These are phyloP conservation scores for Ypsolopha sequella DNA, from an alignment of 2,888 invertebrate species.

Conservation along the genomic window DNA sequence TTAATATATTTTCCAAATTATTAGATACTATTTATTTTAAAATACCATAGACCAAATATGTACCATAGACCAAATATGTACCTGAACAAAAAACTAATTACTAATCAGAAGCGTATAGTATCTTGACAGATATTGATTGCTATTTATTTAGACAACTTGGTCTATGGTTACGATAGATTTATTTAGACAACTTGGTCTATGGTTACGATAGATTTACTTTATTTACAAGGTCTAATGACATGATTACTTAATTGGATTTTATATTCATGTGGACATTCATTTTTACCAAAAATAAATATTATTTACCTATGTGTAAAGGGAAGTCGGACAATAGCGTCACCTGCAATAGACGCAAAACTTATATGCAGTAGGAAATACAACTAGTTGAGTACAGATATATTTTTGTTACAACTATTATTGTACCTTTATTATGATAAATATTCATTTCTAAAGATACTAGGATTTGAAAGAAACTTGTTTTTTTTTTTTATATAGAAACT, in stretches of 20 bases:
- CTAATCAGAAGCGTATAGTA: too few relatives aligned
- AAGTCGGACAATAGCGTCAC: constrained; percentile 32
- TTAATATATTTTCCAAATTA: constrained; percentile 6
- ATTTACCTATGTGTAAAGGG: constrained; percentile 19
- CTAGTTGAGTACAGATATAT: constrained; percentile 48
- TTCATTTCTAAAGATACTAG: constrained; percentile 4
- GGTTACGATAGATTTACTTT: background rate
- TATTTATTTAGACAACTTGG: too few relatives aligned
- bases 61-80: too few relatives aligned
- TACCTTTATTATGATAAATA: background rate
- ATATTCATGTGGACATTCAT: constrained; percentile 47
- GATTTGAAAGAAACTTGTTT: background rate
- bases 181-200: background rate
- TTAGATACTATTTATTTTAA: background rate
- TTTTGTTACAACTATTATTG: constrained; percentile 48
- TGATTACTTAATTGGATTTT: constrained; percentile 38
- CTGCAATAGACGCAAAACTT: constrained; percentile 16
- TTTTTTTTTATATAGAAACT: background rate
- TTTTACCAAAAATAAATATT: constrained; percentile 49
- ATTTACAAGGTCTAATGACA: constrained; percentile 24
- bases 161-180: background rate
- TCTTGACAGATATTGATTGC: too few relatives aligned
- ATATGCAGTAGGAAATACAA: constrained; percentile 10
- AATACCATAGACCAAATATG: too few relatives aligned
- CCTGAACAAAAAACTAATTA: too few relatives aligned